Conservation (phyloP, 2,888 invertebrate species). For the Blastobasis lacticolella region DNA sequence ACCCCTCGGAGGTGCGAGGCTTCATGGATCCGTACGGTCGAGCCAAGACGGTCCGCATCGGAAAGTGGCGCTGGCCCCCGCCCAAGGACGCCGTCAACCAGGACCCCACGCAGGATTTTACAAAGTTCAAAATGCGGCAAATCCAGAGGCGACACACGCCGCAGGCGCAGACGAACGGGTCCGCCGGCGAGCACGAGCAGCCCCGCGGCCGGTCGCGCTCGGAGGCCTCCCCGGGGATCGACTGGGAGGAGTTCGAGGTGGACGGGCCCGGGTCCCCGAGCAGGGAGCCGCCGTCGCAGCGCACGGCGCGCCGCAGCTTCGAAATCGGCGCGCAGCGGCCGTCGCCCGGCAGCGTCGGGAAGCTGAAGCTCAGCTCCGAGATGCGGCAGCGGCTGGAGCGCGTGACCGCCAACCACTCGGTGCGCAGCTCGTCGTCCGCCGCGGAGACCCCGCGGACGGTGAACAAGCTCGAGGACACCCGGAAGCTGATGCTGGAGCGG, state of each 20-base stretch:
- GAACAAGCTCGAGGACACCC: constrained; percentile 89
- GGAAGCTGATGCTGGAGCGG: constrained; percentile 88
- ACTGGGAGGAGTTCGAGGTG: constrained; percentile 91
- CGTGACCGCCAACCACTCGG: constrained; percentile 91
- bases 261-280: constrained; percentile 64
- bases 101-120: constrained; percentile 84
- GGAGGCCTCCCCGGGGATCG: constrained; percentile 74
- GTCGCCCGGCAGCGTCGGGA: constrained; percentile 91
- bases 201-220: constrained; percentile 58
- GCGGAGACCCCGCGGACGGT: constrained; percentile 82
- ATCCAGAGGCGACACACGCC: constrained; percentile 87
- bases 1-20: constrained; percentile 86
- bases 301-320: constrained; percentile 76
- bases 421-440: constrained; percentile 82
- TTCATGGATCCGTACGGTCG: constrained; percentile 93
- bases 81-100: constrained; percentile 80
- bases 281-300: constrained; percentile 56
- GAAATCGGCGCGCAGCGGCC: constrained; percentile 88
- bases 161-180: constrained; percentile 68
- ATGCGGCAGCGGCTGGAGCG: constrained; percentile 92
- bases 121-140: constrained; percentile 91
- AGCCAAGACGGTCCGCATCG: constrained; percentile 95
- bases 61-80: constrained; percentile 97
- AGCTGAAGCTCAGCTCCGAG: constrained; percentile 91
- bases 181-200: constrained; percentile 43